phyloP scores from a whole-genome alignment of 2,113 vertebrate species.

The Empidonax traillii region DNA sequence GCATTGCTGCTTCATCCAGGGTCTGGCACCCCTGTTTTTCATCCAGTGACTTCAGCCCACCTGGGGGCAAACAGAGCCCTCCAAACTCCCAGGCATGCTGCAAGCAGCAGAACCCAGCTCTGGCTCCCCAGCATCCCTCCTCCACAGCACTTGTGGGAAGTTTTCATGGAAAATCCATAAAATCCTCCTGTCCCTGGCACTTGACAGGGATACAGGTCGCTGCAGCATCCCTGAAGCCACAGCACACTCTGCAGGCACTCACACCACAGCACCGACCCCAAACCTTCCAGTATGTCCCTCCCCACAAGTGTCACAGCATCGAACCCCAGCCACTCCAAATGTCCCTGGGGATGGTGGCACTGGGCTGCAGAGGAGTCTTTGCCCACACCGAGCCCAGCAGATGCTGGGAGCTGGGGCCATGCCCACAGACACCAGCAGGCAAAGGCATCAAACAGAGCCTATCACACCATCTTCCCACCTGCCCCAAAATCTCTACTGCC shows the following conservation, averaged over 20 bases:
- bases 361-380: rapidly evolving
- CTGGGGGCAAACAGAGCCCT: background rate
- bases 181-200: background rate
- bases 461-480: rapidly evolving
- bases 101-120: background rate
- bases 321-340: rapidly evolving
- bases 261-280: background rate
- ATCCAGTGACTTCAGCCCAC: background rate
- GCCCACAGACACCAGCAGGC: rapidly evolving
- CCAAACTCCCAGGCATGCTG: rapidly evolving
- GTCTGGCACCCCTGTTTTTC: background rate
- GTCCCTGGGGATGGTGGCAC: background rate
- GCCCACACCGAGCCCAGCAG: background rate
- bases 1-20: background rate
- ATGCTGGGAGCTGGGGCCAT: rapidly evolving
- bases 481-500: background rate
- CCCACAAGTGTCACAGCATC: rapidly evolving
- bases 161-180: background rate
- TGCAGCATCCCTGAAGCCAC: slow-evolving; percentile 32
- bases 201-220: rapidly evolving
- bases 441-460: background rate
- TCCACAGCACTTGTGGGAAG: background rate
- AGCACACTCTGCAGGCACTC: slow-evolving; percentile 60
- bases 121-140: background rate
- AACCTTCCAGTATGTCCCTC: rapidly evolving